Conservation (phyloP, 2,888 invertebrate genomes). For the Lasioglossum calceatum region DNA sequence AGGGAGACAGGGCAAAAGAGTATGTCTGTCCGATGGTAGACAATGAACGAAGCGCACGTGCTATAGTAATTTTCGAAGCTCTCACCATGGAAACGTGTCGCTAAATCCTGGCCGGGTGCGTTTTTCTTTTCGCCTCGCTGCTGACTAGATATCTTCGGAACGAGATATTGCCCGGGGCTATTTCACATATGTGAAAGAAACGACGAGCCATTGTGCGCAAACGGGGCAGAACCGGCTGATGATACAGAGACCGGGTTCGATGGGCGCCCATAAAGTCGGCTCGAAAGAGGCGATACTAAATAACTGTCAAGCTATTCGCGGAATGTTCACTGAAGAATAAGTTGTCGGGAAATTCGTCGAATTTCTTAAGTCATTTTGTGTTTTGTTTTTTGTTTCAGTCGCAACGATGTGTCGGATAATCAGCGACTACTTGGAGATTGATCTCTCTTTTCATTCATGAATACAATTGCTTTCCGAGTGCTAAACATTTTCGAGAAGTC, state of each 20-base stretch:
- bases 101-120: conserved; percentile 39
- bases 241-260: conserved; percentile 48
- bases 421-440: too few species aligned
- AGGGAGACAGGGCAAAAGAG: conserved; percentile 35
- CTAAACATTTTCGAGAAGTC: too few species aligned
- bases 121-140: conserved; percentile 24
- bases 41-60: conserved; percentile 39
- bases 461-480: too few species aligned
- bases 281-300: not conserved
- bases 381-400: too few species aligned
- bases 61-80: conserved; percentile 47
- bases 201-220: conserved; percentile 69
- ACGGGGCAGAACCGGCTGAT: conserved; percentile 31
- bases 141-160: conserved; percentile 62
- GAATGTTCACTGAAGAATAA: not conserved
- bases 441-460: too few species aligned
- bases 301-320: not conserved
- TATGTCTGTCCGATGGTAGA: conserved; percentile 46
- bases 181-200: conserved; percentile 73
- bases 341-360: too few species aligned
- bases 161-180: conserved; percentile 76
- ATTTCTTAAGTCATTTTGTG: not conserved
- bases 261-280: conserved; percentile 40
- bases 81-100: conserved; percentile 37
- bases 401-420: too few species aligned